These are phyloP conservation scores for Bergia puertoricense DNA, from an alignment of 92 coral and sea anemone species.

Conservation along the genomic window DNA sequence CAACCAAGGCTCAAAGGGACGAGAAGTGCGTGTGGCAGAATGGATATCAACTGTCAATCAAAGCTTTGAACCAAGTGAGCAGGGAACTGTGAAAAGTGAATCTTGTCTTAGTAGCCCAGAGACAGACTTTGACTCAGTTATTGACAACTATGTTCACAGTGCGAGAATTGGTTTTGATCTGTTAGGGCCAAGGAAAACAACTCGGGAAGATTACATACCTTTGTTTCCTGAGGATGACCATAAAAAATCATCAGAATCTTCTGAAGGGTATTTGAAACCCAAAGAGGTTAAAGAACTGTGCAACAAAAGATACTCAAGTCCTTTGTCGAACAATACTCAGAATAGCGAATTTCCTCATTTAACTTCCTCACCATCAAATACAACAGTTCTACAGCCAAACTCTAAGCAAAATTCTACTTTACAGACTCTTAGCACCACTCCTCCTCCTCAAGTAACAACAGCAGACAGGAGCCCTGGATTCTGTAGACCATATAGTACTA, in stretches of 20 bases:
- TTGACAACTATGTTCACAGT: conserved; percentile 33
- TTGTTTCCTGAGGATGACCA: not conserved
- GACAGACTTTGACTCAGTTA: conserved; percentile 22
- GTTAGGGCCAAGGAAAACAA: not conserved
- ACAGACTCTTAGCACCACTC: not conserved
- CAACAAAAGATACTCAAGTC: not conserved
- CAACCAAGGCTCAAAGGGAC: conserved; percentile 19
- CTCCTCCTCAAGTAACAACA: not conserved
- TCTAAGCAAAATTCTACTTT: not conserved
- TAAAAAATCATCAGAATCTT: not conserved
- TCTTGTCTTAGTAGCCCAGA: conserved; percentile 1
- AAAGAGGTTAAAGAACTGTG: not conserved
- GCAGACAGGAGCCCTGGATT: not conserved
- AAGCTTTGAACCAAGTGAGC: conserved; percentile 74
- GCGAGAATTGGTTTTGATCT: not conserved
- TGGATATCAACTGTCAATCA: conserved; percentile 75
- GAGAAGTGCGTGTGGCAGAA: conserved; percentile 58
- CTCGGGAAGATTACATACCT: conserved; percentile 1
- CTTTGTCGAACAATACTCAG: conserved; percentile 6
- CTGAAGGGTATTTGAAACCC: not conserved
- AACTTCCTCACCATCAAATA: not conserved
- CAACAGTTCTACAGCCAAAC: not conserved
- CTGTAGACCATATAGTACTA: not conserved
- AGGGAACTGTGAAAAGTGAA: conserved; percentile 54
- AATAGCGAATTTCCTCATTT: not conserved